These are phyloP conservation scores for Corbicula japonica DNA, from an alignment of 2,888 invertebrate genomes.

Conservation along the genomic window DNA sequence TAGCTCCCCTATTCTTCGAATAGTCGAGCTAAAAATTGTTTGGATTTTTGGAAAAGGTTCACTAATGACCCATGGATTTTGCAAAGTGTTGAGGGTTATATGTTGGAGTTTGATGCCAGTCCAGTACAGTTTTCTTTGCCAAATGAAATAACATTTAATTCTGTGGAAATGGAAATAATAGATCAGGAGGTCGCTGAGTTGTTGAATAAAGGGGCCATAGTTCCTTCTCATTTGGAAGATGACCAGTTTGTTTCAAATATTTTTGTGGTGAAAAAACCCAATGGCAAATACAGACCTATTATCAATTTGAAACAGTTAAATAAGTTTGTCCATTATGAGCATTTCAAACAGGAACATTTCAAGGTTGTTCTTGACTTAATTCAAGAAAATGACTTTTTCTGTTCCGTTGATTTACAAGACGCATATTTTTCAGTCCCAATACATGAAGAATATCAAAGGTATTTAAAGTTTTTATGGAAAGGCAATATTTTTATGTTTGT, in stretches of 20 bases:
- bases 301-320: slow-evolving; percentile 44
- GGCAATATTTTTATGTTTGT: slow-evolving; percentile 23
- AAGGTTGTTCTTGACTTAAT: slow-evolving; percentile 15
- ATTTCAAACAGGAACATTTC: slow-evolving; percentile 45
- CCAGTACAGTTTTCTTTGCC: slow-evolving; percentile 32
- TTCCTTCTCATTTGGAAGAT: slow-evolving; percentile 29
- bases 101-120: slow-evolving; percentile 23
- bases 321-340: slow-evolving; percentile 33
- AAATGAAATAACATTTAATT: slow-evolving; percentile 27
- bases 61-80: slow-evolving; percentile 41
- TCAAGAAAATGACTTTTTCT: slow-evolving; percentile 31
- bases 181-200: slow-evolving; percentile 10
- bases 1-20: no score
- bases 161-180: slow-evolving; percentile 3
- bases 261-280: slow-evolving; percentile 34
- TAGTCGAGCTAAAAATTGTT: background rate
- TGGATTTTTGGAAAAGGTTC: slow-evolving; percentile 13
- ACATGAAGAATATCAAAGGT: slow-evolving; percentile 26
- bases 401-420: slow-evolving; percentile 23
- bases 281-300: slow-evolving; percentile 37
- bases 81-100: slow-evolving; percentile 25
- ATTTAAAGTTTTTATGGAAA: slow-evolving; percentile 35
- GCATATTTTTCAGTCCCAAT: slow-evolving; percentile 31
- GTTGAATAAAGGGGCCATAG: slow-evolving; percentile 34
- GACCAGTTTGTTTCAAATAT: slow-evolving; percentile 37